Percentiles rank a stretch among this genome's conserved stretches.
phyloP scores from a whole-genome alignment of 2,888 invertebrate genomes.

The Agelastica alni region DNA sequence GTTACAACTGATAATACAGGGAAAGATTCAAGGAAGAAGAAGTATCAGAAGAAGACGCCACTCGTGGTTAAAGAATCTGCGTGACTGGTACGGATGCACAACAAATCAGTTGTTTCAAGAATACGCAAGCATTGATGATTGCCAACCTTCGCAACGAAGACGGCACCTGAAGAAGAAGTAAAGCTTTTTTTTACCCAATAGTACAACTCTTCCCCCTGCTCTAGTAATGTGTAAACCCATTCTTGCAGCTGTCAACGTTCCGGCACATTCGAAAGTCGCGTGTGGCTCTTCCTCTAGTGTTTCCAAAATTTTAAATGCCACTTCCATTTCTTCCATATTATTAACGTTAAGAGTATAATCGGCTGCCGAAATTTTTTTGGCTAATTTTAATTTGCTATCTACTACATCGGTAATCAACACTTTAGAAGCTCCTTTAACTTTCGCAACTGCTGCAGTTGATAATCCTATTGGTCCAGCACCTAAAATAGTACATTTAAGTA shows the following conservation, averaged over 20 bases:
- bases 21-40: too few species aligned
- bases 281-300: slow-evolving; percentile 68
- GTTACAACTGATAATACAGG: too few species aligned
- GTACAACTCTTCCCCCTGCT: slow-evolving; percentile 81
- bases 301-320: slow-evolving; percentile 63
- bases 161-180: too few species aligned
- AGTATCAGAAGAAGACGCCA: too few species aligned
- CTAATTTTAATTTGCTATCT: slow-evolving; percentile 65
- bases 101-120: too few species aligned
- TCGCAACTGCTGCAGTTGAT: slow-evolving; percentile 77
- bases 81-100: too few species aligned
- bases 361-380: slow-evolving; percentile 76
- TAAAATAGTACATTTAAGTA: background rate
- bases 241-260: slow-evolving; percentile 63
- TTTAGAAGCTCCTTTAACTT: slow-evolving; percentile 81
- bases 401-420: slow-evolving; percentile 74
- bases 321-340: slow-evolving; percentile 61
- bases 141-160: too few species aligned
- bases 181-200: slow-evolving; percentile 60
- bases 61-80: too few species aligned
- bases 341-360: slow-evolving; percentile 65
- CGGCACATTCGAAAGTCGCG: slow-evolving; percentile 85
- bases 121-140: too few species aligned
- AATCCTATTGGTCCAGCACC: slow-evolving; percentile 90
- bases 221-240: slow-evolving; percentile 60